Evolutionary conservation across 2,888 invertebrate species (phyloP).

Genomic region (Calameuta filiformis): DNA sequence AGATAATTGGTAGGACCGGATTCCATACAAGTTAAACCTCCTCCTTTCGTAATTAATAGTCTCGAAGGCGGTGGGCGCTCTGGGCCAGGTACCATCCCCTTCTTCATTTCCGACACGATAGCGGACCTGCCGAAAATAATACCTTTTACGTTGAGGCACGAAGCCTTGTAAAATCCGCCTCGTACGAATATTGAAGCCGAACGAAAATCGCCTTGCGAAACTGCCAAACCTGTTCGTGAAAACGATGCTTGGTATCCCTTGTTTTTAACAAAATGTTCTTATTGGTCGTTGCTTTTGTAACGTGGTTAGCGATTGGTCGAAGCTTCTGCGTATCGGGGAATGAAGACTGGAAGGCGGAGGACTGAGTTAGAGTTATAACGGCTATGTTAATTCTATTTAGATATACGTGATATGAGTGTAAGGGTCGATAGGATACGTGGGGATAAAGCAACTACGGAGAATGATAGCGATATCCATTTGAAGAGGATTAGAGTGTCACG

Average conservation of each 20-base stretch:
- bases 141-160: constrained; percentile 14
- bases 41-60: constrained; percentile 59
- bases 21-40: constrained; percentile 48
- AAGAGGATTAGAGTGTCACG: background rate
- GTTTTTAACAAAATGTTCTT: background rate
- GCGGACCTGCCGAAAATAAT: constrained; percentile 27
- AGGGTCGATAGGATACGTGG: background rate
- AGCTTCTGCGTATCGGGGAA: background rate
- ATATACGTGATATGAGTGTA: background rate
- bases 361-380: background rate
- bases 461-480: background rate
- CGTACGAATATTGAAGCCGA: background rate
- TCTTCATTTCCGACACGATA: background rate
- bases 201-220: background rate
- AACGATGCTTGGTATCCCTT: background rate
- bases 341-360: background rate
- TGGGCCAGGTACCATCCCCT: background rate
- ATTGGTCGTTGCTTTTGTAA: background rate
- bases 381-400: background rate
- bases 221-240: background rate
- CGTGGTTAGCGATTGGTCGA: background rate
- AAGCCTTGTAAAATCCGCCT: constrained; percentile 1
- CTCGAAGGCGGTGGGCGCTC: constrained; percentile 31
- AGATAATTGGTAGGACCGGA: constrained; percentile 61
- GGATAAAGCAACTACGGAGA: background rate